phyloP scores from a whole-genome alignment of 1,140 invertebrate species.

The Aphidius gifuensis region DNA sequence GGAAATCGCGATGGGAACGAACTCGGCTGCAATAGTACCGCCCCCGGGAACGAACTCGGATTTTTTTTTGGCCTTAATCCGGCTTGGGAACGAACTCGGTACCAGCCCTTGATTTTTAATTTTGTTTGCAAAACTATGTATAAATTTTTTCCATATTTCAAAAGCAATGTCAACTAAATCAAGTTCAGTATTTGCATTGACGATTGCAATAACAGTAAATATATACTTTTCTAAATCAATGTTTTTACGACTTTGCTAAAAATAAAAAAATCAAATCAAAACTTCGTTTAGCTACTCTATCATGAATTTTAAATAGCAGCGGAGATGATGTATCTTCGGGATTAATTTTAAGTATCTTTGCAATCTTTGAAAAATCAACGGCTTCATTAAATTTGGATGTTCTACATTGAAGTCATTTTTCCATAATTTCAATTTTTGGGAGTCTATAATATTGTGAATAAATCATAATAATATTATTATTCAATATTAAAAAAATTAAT shows the following conservation, averaged over 20 bases:
- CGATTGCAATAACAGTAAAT: slow-evolving; percentile 64
- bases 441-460: slow-evolving; percentile 43
- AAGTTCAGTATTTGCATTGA: slow-evolving; percentile 62
- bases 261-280: slow-evolving; percentile 27
- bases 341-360: slow-evolving; percentile 61
- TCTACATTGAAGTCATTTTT: slow-evolving; percentile 51
- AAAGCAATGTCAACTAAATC: slow-evolving; percentile 69
- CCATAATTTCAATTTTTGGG: slow-evolving; percentile 49
- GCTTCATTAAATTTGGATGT: slow-evolving; percentile 50
- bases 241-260: slow-evolving; percentile 59
- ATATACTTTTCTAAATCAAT: slow-evolving; percentile 67
- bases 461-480: background rate
- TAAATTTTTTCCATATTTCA: slow-evolving; percentile 52
- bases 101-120: too few relatives aligned
- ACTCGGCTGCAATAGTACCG: too few relatives aligned
- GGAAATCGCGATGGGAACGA: too few relatives aligned
- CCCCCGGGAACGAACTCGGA: too few relatives aligned
- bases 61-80: too few relatives aligned
- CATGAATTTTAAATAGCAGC: slow-evolving; percentile 68
- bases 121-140: too few relatives aligned
- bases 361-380: slow-evolving; percentile 63
- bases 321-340: slow-evolving; percentile 56
- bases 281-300: slow-evolving; percentile 55
- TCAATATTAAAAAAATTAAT: slow-evolving; percentile 15
- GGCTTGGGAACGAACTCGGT: too few relatives aligned